Evolutionary conservation across 2,888 invertebrate species (phyloP).

Genomic region (Prostheceraeus crozeri): DNA sequence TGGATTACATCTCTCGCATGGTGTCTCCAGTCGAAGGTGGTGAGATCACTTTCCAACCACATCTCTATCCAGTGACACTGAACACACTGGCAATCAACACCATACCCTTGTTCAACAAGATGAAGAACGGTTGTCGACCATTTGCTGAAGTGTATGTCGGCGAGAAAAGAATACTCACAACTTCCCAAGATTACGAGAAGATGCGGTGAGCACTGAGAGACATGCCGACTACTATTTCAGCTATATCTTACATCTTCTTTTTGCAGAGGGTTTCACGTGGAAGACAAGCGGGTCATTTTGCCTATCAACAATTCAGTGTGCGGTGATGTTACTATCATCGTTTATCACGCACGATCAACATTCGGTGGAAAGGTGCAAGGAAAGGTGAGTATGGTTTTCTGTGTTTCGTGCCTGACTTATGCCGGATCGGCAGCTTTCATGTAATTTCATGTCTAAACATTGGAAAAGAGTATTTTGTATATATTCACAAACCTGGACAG

Average conservation of each 20-base stretch:
- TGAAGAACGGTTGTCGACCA: constrained; percentile 80
- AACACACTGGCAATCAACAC: constrained; percentile 74
- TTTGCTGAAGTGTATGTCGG: constrained; percentile 83
- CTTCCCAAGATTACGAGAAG: constrained; percentile 75
- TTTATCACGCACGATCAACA: constrained; percentile 73
- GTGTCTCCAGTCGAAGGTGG: constrained; percentile 63
- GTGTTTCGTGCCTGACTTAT: too few relatives aligned
- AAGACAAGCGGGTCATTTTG: too few relatives aligned
- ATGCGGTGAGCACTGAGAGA: constrained; percentile 65
- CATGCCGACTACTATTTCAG: too few relatives aligned
- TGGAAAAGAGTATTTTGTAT: too few relatives aligned
- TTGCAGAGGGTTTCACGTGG: too few relatives aligned
- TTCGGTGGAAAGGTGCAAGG: constrained; percentile 62
- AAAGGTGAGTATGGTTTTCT: constrained; percentile 58
- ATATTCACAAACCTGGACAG: too few relatives aligned
- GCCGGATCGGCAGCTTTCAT: too few relatives aligned
- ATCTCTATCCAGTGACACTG: constrained; percentile 73
- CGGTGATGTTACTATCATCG: constrained; percentile 74
- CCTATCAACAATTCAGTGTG: too few relatives aligned
- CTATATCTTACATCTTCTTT: too few relatives aligned
- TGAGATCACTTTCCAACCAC: constrained; percentile 68
- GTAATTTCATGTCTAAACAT: too few relatives aligned
- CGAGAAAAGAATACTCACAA: constrained; percentile 67
- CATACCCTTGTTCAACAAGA: constrained; percentile 83
- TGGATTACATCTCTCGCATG: constrained; percentile 76